Percentiles rank a stretch among this genome's conserved stretches.
phyloP scores from a whole-genome alignment of 2,888 invertebrate species.

The Synanthedon formicaeformis region DNA sequence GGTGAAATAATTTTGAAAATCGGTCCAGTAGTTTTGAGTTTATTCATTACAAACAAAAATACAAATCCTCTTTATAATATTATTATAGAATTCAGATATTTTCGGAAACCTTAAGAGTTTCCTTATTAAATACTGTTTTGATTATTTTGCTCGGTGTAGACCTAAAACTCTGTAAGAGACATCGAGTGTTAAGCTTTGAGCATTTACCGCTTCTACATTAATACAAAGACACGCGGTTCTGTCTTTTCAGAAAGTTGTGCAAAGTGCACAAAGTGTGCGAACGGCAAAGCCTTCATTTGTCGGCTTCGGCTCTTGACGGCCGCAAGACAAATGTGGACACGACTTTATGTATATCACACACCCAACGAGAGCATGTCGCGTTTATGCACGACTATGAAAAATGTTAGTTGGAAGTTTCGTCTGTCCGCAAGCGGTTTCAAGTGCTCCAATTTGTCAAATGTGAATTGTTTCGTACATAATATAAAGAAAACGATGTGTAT shows the following conservation, averaged over 20 bases:
- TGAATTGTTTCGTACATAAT: background rate
- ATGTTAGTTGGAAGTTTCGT: slow-evolving; percentile 32
- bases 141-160: slow-evolving; percentile 56
- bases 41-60: too few relatives aligned
- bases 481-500: background rate
- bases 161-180: slow-evolving; percentile 58
- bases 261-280: slow-evolving; percentile 67
- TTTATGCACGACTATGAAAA: slow-evolving; percentile 56
- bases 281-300: slow-evolving; percentile 70
- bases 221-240: slow-evolving; percentile 66
- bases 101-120: background rate
- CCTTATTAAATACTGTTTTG: slow-evolving; percentile 23
- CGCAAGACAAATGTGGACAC: slow-evolving; percentile 68
- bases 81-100: background rate
- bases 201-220: slow-evolving; percentile 50
- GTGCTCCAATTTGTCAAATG: slow-evolving; percentile 16
- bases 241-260: slow-evolving; percentile 63
- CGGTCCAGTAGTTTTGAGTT: too few relatives aligned
- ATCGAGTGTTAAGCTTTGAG: slow-evolving; percentile 43
- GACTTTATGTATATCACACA: slow-evolving; percentile 41
- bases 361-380: slow-evolving; percentile 32
- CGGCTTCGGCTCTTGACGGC: slow-evolving; percentile 65
- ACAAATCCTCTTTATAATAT: too few relatives aligned
- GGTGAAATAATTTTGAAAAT: too few relatives aligned
- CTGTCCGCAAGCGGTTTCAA: slow-evolving; percentile 20